Base-by-base conservation (phyloP, 2,797 vertebrate species). In the Podarcis lilfordi region DNA sequence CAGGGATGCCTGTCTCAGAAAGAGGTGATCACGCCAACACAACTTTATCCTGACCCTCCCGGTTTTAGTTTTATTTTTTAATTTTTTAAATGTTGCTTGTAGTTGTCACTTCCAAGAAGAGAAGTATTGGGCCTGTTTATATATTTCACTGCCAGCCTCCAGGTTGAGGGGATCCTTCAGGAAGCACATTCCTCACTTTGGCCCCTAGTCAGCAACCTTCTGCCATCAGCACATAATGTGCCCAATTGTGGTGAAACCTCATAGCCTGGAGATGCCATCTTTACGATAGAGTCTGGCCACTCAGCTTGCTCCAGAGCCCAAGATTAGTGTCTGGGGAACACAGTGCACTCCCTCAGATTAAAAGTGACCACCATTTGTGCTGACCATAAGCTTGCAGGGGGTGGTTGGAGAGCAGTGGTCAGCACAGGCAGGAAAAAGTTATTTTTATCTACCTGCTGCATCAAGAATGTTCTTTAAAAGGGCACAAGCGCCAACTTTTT, bases 401-500 rank as follows among this genome's bases (percentile, higher is more conserved):
- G 37, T 19, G 8, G 43, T 43, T 43, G 8, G 43, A 7, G 37
- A 1, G 7, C 45, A 8, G 8, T 17, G 23, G 25, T 61, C 29
- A 5, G 17, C 40, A 43, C 5, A 32, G 11, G 32, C 27, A 17
- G 2, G 35, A 11, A 64, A 61, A 11, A 1, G 3, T 21, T 7
- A 1, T 64, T 64, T 10, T 40, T 9, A 23, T 69, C n/a, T 45
- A 25, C 29, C 37, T 35, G 7, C 1, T 61, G 35, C 19, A 43
- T 59, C 9, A 43, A 79, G 45, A 61, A 61, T 66, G 55, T 85
- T 13, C 81, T 59, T 71, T 55, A 11, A 75, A 82, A 77, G 82
- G 43, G 45, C 82, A n/a, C 81, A 84, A 32, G n/a, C 25, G 8
- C 50, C 61, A 25, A 64, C 27, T 29, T 88, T 88, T 88, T 88